Evolutionary conservation across 2,888 invertebrate genomes (phyloP).

Genomic region (Dryococelus australis): DNA sequence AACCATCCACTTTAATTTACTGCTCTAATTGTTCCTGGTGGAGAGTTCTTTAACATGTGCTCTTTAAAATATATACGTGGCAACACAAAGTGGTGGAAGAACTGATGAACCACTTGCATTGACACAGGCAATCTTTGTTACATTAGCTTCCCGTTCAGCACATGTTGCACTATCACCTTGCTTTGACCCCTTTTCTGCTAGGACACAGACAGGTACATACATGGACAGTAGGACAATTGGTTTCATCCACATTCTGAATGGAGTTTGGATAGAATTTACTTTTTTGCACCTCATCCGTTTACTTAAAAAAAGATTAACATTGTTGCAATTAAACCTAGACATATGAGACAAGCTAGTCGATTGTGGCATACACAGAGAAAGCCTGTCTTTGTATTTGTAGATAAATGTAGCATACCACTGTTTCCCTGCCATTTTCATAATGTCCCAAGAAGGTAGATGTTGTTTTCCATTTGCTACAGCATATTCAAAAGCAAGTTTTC

Average conservation of each 20-base stretch:
- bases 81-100: conserved; percentile 35
- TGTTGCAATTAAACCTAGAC: neutral
- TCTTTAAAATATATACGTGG: neutral
- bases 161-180: neutral
- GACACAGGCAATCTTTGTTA: neutral
- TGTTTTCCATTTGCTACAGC: neutral
- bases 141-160: neutral
- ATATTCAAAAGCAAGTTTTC: neutral
- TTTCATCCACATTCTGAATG: neutral
- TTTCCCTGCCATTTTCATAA: neutral
- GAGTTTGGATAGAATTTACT: neutral
- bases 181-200: conserved; percentile 3
- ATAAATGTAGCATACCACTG: neutral
- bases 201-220: neutral
- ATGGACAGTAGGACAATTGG: conserved; percentile 1
- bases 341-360: neutral
- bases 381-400: too few relatives aligned
- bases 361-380: neutral
- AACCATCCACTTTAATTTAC: conserved; percentile 42
- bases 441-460: neutral
- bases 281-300: neutral
- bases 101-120: conserved; percentile 2
- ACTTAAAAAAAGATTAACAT: neutral
- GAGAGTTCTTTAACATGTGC: neutral
- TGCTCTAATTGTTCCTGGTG: neutral